Evolutionary conservation across 2,888 invertebrate species (phyloP).

Genomic region (Hypolimnas misippus): DNA sequence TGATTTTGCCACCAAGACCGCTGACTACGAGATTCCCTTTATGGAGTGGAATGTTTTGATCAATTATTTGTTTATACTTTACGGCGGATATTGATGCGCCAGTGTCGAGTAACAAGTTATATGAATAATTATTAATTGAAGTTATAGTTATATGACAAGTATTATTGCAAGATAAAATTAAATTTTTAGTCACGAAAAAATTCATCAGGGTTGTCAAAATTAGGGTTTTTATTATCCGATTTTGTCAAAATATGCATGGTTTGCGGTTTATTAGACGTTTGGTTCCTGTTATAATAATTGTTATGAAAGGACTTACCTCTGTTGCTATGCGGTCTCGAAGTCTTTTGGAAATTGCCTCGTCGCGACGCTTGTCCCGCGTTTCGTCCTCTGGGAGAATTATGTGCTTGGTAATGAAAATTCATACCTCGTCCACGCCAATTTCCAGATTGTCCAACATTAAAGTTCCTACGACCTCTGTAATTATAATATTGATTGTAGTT

Average conservation of each 20-base stretch:
- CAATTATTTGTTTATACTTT: slow-evolving; percentile 4
- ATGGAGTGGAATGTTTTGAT: not conserved
- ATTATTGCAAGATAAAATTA: not conserved
- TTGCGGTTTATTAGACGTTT: not conserved
- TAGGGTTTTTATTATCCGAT: slow-evolving; percentile 2
- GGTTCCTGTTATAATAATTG: not conserved
- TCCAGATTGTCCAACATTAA: no score
- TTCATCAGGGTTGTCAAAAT: slow-evolving; percentile 1
- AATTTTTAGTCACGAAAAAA: slow-evolving; percentile 8
- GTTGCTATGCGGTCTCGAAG: not conserved
- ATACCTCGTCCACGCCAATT: no score
- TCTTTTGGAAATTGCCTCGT: no score
- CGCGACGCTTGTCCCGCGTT: no score
- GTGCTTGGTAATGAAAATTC: no score
- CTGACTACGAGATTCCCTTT: not conserved
- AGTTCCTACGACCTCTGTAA: no score
- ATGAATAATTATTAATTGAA: slow-evolving; percentile 1
- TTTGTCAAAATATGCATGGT: slow-evolving; percentile 4
- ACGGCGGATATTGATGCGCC: not conserved
- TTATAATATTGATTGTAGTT: no score
- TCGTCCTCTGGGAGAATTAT: no score
- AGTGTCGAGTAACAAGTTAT: slow-evolving; percentile 2
- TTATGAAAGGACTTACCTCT: no score
- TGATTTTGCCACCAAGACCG: slow-evolving; percentile 4
- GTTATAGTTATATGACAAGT: slow-evolving; percentile 1